Conservation (phyloP, 2,888 invertebrate species). For the Sipha maydis region DNA sequence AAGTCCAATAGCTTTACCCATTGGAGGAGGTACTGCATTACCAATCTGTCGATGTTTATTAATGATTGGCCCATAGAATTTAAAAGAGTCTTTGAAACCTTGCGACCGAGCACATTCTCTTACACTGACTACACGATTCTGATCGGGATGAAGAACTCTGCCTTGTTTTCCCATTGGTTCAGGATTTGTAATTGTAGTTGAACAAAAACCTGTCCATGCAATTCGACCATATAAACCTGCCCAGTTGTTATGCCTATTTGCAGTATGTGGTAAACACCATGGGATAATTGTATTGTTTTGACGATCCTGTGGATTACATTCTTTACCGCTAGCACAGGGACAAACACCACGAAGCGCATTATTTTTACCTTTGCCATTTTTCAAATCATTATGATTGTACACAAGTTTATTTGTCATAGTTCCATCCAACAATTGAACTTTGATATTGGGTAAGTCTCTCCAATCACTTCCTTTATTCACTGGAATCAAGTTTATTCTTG, state of each 20-base stretch:
- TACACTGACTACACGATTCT: slow-evolving; percentile 83
- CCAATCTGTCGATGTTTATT: slow-evolving; percentile 85
- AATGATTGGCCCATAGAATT: slow-evolving; percentile 78
- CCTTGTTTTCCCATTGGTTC: slow-evolving; percentile 93
- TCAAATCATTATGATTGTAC: slow-evolving; percentile 71
- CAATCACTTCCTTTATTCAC: slow-evolving; percentile 82
- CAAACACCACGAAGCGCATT: slow-evolving; percentile 79
- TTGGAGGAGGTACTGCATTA: slow-evolving; percentile 87
- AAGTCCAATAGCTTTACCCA: slow-evolving; percentile 79
- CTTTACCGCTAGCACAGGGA: slow-evolving; percentile 75
- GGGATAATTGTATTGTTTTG: slow-evolving; percentile 87
- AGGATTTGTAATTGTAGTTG: slow-evolving; percentile 85
- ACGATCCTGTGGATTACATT: slow-evolving; percentile 77
- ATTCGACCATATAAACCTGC: slow-evolving; percentile 83
- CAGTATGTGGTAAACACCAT: slow-evolving; percentile 90
- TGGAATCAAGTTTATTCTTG: slow-evolving; percentile 81
- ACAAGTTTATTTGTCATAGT: slow-evolving; percentile 73
- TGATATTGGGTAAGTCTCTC: slow-evolving; percentile 85
- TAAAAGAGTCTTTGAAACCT: slow-evolving; percentile 82
- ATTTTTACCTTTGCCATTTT: slow-evolving; percentile 69
- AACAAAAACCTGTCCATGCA: slow-evolving; percentile 87
- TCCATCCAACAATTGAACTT: slow-evolving; percentile 77
- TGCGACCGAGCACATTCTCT: slow-evolving; percentile 88
- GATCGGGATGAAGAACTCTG: slow-evolving; percentile 83
- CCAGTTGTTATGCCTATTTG: slow-evolving; percentile 87